These are phyloP conservation scores for Phaonia tiefii DNA, from an alignment of 2,888 invertebrate genomes.

Conservation along the genomic window DNA sequence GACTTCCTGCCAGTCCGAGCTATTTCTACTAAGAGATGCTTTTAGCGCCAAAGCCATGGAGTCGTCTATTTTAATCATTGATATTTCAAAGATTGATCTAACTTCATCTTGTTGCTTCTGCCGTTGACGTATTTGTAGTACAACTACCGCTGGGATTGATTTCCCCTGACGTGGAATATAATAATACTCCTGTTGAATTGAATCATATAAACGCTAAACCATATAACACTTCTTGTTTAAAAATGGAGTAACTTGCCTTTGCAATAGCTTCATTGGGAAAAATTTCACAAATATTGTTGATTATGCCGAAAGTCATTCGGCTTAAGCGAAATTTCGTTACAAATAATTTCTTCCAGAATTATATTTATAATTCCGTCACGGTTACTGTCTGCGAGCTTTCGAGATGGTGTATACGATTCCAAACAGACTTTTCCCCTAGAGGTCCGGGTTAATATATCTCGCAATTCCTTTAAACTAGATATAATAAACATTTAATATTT, in stretches of 20 bases:
- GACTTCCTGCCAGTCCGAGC: too few species aligned
- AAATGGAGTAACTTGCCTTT: neutral
- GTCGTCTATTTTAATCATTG: slow-evolving; percentile 14
- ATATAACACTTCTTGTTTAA: too few species aligned
- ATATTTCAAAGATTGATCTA: neutral
- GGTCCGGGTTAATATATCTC: neutral
- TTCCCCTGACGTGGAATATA: too few species aligned
- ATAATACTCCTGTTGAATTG: too few species aligned
- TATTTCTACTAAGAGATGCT: slow-evolving; percentile 29
- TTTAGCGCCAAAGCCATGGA: slow-evolving; percentile 45
- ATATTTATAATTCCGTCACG: slow-evolving; percentile 29
- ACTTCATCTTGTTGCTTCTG: neutral
- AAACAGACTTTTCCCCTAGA: slow-evolving; percentile 7
- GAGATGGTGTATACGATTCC: neutral
- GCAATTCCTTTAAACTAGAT: slow-evolving; percentile 12
- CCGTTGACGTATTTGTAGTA: too few species aligned
- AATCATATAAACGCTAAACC: too few species aligned
- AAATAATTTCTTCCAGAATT: slow-evolving; percentile 22
- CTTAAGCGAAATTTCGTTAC: neutral
- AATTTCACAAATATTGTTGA: neutral
- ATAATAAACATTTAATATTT: too few species aligned
- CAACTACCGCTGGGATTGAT: too few species aligned
- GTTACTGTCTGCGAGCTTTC: slow-evolving; percentile 1
- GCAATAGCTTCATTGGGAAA: neutral
- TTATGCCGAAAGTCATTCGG: neutral